Base-by-base conservation (phyloP, 2,888 invertebrate genomes). In the Eubasilissa splendida region DNA sequence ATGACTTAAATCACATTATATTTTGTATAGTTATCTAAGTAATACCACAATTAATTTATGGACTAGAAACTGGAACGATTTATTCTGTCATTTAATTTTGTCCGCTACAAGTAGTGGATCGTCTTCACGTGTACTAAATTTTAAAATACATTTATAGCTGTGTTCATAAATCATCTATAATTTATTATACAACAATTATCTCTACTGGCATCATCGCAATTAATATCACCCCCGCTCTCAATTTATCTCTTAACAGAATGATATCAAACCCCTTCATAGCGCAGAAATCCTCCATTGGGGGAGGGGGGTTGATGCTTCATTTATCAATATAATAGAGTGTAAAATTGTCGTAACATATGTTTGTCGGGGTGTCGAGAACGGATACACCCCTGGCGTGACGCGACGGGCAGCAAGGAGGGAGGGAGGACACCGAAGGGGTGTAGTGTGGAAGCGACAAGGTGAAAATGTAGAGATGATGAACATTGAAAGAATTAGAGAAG, bases 241-340 rank as follows among this genome's bases (percentile, higher is more conserved):
- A 63, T 63, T 63, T 33, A 5, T 42, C 42, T 42, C 42, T 42
- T 5, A 5, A 31, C 12, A 63, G 12, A 63, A 63, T 63, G 22
- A 31, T 33, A 63, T 4, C 11, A 63, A 63, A 11, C 63, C 31
- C 63, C 31, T 31, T 31, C 33, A 63, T 63, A 11, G 33, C 12
- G n/a, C 63, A 31, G 63, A 63, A 63, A 63, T 63, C 63, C 31
- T 42, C 12, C 22, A 33, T 5, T 70, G 7, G 78, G 81, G 79
- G 78, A 54, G 79, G 78, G 22, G 75, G 81, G 79, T 76, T 59
- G 79, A 83, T 82, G 82, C 79, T 82, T 81, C 82, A 82, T 83
- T 83, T 83, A 82, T 83, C 83, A 83, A 81, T 81, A 82, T 83
- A 83, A 83, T 83, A 81, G 82, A 83, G 83, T 83, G 83, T 82